Conservation (phyloP, 2,113 vertebrate species). For the Grallaria varia region DNA sequence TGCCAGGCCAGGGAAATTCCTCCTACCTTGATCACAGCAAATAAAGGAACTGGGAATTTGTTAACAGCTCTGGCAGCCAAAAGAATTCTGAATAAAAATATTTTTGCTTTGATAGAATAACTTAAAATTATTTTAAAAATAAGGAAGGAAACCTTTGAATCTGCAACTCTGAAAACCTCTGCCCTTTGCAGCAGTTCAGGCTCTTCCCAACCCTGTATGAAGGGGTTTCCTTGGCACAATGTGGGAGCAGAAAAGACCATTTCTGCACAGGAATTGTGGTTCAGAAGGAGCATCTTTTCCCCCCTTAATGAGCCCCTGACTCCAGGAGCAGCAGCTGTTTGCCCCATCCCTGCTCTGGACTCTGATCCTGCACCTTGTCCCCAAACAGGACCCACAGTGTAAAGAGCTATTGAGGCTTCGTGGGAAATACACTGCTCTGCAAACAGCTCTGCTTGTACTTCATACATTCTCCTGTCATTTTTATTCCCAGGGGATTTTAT, state of each 20-base stretch:
- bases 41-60: rapidly evolving
- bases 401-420: neutral
- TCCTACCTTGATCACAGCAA: neutral
- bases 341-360: neutral
- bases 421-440: neutral
- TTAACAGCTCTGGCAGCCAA: neutral
- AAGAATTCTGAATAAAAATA: neutral
- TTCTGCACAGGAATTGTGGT: neutral
- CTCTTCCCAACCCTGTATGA: neutral
- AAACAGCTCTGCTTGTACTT: conserved; percentile 43
- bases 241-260: rapidly evolving
- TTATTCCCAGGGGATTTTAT: conserved; percentile 62
- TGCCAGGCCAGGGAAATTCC: neutral
- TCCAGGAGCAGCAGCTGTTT: neutral
- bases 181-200: rapidly evolving
- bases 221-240: neutral
- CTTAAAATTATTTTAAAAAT: neutral
- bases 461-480: conserved; percentile 54
- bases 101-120: neutral
- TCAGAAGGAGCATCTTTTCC: neutral
- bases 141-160: neutral
- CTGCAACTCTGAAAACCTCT: neutral
- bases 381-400: neutral
- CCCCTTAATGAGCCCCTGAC: neutral
- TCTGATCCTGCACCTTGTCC: neutral